Conservation (phyloP, 2,797 vertebrate species). For the Bufotes viridis region DNA sequence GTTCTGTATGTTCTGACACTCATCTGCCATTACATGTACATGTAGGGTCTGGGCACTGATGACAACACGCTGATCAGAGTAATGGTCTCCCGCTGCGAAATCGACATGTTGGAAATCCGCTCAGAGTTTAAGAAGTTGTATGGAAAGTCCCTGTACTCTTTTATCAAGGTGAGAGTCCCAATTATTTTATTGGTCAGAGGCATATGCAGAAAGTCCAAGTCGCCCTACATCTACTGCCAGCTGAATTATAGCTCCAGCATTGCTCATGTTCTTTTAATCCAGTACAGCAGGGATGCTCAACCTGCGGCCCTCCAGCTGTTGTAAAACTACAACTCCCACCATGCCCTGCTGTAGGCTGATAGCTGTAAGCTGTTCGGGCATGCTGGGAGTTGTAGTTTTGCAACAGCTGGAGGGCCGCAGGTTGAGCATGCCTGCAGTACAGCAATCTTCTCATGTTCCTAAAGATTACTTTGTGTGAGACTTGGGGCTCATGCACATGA, state of each 20-base stretch:
- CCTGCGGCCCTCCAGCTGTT: no score
- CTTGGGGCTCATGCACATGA: no score
- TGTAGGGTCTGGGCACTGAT: conserved; percentile 91
- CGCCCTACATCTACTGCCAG: no score
- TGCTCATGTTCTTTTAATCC: neutral
- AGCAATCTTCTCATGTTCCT: neutral
- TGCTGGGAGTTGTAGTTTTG: no score
- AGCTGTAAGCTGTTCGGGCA: no score
- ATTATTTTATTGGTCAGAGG: neutral
- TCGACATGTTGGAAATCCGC: conserved; percentile 94
- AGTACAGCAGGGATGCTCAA: no score
- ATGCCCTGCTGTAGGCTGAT: no score
- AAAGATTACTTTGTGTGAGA: no score
- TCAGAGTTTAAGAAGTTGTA: conserved; percentile 88
- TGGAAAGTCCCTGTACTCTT: conserved; percentile 91
- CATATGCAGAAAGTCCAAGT: neutral
- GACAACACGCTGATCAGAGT: conserved; percentile 89
- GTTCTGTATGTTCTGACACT: neutral
- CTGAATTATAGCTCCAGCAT: neutral
- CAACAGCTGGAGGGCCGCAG: no score
- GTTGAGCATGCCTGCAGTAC: no score
- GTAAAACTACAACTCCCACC: no score
- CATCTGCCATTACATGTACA: neutral
- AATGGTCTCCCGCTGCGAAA: conserved; percentile 91
- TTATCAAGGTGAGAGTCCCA: conserved; percentile 88